phyloP scores from a whole-genome alignment of 35 echinoderm and acorn worm genomes.

The Hemicentrotus pulcherrimus region DNA sequence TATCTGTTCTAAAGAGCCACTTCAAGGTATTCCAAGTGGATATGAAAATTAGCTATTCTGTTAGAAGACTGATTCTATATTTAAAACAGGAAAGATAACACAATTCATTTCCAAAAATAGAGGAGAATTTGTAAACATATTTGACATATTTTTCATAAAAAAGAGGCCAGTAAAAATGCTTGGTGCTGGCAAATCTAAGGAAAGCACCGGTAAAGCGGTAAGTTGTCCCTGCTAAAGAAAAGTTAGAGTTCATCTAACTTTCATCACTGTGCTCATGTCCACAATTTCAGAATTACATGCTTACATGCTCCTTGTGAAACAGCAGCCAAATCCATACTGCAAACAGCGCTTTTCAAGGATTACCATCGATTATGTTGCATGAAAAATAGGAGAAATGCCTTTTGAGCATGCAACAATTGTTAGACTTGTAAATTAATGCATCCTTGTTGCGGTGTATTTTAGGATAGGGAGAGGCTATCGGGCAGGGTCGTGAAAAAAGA shows the following conservation, averaged over 20 bases:
- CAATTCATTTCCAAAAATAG: too few species aligned
- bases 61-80: too few species aligned
- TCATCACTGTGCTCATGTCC: neutral
- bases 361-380: neutral
- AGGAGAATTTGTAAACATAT: too few species aligned
- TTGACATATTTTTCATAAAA: too few species aligned
- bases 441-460: neutral
- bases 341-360: neutral
- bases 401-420: neutral
- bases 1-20: too few species aligned
- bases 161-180: neutral
- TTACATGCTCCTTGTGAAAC: neutral
- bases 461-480: neutral
- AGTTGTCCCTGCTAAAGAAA: neutral
- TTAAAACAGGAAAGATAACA: too few species aligned
- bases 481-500: neutral
- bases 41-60: too few species aligned
- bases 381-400: neutral
- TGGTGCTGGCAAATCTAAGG: neutral
- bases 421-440: neutral
- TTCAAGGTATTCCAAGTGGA: too few species aligned
- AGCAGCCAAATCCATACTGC: neutral
- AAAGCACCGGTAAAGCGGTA: too few species aligned
- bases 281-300: conserved; percentile 11
- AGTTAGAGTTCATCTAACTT: neutral